Conservation (phyloP, 1,140 invertebrate genomes). For the Pseudobourletiella spinata region DNA sequence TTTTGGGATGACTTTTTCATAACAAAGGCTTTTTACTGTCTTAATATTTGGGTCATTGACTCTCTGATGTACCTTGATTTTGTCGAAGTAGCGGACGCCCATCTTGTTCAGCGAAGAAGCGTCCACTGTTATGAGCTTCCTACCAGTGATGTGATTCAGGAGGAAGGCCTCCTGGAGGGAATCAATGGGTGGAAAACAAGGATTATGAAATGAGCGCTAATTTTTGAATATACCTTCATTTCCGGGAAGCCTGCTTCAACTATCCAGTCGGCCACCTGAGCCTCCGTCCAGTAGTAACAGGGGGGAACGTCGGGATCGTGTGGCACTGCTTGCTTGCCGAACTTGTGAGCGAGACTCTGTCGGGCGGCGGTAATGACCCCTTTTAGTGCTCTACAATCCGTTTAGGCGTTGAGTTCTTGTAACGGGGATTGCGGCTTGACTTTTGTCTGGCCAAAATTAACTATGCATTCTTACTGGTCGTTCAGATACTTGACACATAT, state of each 20-base stretch:
- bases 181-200: not conserved
- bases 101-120: conserved; percentile 24
- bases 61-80: conserved; percentile 23
- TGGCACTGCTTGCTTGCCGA: not conserved
- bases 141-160: conserved; percentile 22
- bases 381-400: conserved; percentile 2
- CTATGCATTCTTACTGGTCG: conserved; percentile 11
- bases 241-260: conserved; percentile 17
- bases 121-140: conserved; percentile 20
- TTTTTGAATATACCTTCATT: not conserved
- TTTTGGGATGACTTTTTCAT: not conserved
- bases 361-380: conserved; percentile 22
- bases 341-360: not conserved
- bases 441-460: not conserved
- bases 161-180: conserved; percentile 18
- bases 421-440: not conserved
- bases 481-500: conserved; percentile 14
- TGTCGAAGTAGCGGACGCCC: conserved; percentile 26
- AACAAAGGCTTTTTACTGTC: not conserved
- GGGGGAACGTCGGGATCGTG: conserved; percentile 22
- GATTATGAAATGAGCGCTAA: not conserved
- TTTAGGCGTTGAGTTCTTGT: not conserved
- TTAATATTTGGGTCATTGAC: no score
- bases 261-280: conserved; percentile 27
- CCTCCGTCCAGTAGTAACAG: conserved; percentile 19